Conservation (phyloP, 2,797 vertebrate species). For the Megalops cyprinoides region DNA sequence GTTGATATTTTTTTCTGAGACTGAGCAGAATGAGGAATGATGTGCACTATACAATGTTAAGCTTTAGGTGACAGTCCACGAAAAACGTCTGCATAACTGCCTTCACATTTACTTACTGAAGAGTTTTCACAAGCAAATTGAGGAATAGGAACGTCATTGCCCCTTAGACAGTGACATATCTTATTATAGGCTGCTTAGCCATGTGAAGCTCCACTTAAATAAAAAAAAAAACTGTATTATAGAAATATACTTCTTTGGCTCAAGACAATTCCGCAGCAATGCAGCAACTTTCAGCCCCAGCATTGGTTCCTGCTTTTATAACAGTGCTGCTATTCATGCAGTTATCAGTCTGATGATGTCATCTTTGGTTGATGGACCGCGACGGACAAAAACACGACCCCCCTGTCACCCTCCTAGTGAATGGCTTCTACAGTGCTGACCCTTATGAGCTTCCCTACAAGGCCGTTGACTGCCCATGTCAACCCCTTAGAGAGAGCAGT, state of each 20-base stretch:
- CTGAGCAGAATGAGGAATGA: neutral
- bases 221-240: neutral
- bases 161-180: neutral
- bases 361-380: slow-evolving; percentile 5
- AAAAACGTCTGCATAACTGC: too few relatives aligned
- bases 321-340: slow-evolving; percentile 27
- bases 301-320: slow-evolving; percentile 19
- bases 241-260: slow-evolving; percentile 17
- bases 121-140: neutral
- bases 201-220: neutral
- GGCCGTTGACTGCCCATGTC: neutral
- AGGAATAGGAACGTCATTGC: neutral
- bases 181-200: neutral
- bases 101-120: neutral
- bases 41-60: neutral
- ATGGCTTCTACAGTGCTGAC: neutral
- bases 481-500: neutral
- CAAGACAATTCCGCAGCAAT: slow-evolving; percentile 22
- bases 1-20: neutral
- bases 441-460: neutral
- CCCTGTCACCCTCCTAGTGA: neutral
- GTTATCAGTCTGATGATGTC: slow-evolving; percentile 18
- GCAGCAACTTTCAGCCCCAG: slow-evolving; percentile 4
- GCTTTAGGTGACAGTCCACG: neutral
- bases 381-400: slow-evolving; percentile 4